Evolutionary conservation across 2,888 invertebrate species (phyloP), one percentile per base, ranked within the genome.

Genomic region (Autographa gamma): DNA sequence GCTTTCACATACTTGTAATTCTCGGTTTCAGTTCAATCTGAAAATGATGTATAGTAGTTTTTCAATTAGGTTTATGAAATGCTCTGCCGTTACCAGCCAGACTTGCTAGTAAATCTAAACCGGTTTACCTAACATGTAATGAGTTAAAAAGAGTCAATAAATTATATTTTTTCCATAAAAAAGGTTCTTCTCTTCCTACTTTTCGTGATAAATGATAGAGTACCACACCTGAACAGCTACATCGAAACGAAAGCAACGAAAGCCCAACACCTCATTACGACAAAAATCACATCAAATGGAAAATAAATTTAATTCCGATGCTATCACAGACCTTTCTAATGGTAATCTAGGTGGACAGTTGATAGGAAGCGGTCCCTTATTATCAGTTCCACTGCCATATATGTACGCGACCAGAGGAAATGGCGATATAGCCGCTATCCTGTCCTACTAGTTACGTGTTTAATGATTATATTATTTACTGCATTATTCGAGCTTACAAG

Each of bases 301-400:
- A 79, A 82, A 80, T 74, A 56, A 67, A 77, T 79, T 75, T 72
- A 75, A 56, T 73, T 72, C 71, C 48, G 72, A 74, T 77, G 38
- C 68, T 80, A 80, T 78, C 78, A 72, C 13, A 56, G 69, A 76
- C 75, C 80, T 79, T 82, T 80, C 82, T 79, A 82, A 78, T 76
- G 82, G 59, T 74, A 80, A 78, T 80, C 73, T 80, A 19, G 54
- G 60, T 73, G 70, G 72, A 65, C 74, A 69, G 67, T 72, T 73
- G 75, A 79, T 75, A 79, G 73, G 71, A 71, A 76, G 71, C 70
- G 34, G 56, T 69, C 62, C 69, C 71, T 80, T 80, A 69, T 71
- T 75, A 79, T 80, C 81, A 77, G 71, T 66, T 59, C 65, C 19
- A 62, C 62, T 70, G 52, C 82, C 82, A 74, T 82, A 73, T 82